Conservation (phyloP, 2,888 invertebrate species). For the Argyresthia goedartella region DNA sequence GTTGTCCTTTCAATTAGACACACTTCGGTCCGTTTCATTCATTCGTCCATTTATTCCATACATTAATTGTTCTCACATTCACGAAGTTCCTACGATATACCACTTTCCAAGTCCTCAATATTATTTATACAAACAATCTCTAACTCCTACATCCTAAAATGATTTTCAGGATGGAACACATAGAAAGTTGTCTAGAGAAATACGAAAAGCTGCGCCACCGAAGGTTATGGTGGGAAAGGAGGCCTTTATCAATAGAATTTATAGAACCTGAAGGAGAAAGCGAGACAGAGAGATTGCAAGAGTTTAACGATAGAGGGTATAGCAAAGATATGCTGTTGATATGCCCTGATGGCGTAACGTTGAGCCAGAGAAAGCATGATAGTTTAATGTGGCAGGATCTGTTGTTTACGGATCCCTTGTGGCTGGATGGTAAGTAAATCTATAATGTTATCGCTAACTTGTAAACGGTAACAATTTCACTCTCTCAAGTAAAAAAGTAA, state of each 20-base stretch:
- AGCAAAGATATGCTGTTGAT: slow-evolving; percentile 43
- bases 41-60: too few relatives aligned
- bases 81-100: too few relatives aligned
- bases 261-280: slow-evolving; percentile 20
- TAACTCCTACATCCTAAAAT: too few relatives aligned
- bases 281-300: slow-evolving; percentile 18
- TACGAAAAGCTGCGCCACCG: slow-evolving; percentile 49
- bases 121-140: too few relatives aligned
- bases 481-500: too few relatives aligned
- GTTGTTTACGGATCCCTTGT: slow-evolving; percentile 51
- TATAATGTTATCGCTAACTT: slow-evolving; percentile 6
- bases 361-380: slow-evolving; percentile 42
- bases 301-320: slow-evolving; percentile 33
- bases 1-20: not conserved
- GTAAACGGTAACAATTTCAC: too few relatives aligned
- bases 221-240: slow-evolving; percentile 41
- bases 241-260: slow-evolving; percentile 13
- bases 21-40: not conserved
- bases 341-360: slow-evolving; percentile 48
- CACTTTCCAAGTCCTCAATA: too few relatives aligned
- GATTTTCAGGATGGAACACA: slow-evolving; percentile 43
- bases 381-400: slow-evolving; percentile 48
- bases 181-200: slow-evolving; percentile 36
- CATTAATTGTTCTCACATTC: too few relatives aligned
- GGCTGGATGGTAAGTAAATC: slow-evolving; percentile 35